Evolutionary conservation across 2,888 invertebrate genomes (phyloP).

Genomic region (Tiliacea citrago): DNA sequence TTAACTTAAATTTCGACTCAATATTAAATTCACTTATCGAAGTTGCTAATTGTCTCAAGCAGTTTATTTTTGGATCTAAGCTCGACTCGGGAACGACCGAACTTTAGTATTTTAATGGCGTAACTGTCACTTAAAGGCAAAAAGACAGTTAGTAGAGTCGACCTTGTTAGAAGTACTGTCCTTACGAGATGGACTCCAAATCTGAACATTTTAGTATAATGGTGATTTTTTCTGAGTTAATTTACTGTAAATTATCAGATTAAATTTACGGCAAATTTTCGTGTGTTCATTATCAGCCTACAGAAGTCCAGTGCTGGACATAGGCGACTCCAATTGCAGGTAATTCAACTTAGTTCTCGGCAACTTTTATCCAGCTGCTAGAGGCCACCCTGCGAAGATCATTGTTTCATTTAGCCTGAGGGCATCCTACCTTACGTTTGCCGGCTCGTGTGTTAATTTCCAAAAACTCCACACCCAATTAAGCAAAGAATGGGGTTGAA

Average conservation of each 20-base stretch:
- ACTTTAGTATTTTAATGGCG: slow-evolving; percentile 29
- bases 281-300: not conserved
- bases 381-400: not conserved
- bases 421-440: not conserved
- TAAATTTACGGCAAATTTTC: not conserved
- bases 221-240: too few relatives aligned
- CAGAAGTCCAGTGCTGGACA: not conserved
- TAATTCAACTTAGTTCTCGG: not conserved
- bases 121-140: slow-evolving; percentile 26
- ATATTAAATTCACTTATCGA: slow-evolving; percentile 60
- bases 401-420: not conserved
- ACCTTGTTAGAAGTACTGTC: not conserved
- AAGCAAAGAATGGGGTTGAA: not conserved
- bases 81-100: slow-evolving; percentile 9
- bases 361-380: not conserved
- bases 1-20: slow-evolving; percentile 50
- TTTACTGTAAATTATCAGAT: too few relatives aligned
- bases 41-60: slow-evolving; percentile 51
- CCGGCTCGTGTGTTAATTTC: not conserved
- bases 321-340: not conserved
- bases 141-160: not conserved
- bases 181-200: not conserved
- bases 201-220: not conserved
- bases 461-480: not conserved
- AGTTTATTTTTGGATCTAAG: slow-evolving; percentile 55